phyloP scores from a whole-genome alignment of 1,140 invertebrate genomes.

The Bombyx mandarina region DNA sequence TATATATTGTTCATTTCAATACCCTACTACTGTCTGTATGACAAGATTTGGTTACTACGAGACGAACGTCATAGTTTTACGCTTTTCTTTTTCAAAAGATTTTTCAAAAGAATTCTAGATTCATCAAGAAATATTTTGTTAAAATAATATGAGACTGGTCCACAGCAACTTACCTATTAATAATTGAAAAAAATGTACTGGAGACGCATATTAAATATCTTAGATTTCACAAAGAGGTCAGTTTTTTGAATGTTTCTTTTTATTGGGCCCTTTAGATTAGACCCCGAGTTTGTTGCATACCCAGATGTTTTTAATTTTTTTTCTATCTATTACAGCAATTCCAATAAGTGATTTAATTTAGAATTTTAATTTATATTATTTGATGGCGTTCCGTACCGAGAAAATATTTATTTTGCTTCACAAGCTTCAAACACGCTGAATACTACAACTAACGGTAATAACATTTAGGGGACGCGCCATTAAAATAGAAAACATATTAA shows the following conservation, averaged over 20 bases:
- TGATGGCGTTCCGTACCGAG: background rate
- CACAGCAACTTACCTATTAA: too few relatives aligned
- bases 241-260: background rate
- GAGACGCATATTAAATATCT: background rate
- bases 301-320: too few relatives aligned
- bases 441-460: too few relatives aligned
- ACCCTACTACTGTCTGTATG: slow-evolving; percentile 18
- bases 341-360: too few relatives aligned
- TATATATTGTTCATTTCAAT: slow-evolving; percentile 14
- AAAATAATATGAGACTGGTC: too few relatives aligned
- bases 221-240: background rate
- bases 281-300: too few relatives aligned
- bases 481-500: too few relatives aligned
- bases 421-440: too few relatives aligned
- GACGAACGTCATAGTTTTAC: slow-evolving; percentile 49
- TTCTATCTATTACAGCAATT: too few relatives aligned
- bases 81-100: slow-evolving; percentile 38
- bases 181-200: too few relatives aligned
- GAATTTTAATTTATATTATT: background rate
- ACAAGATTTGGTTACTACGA: slow-evolving; percentile 47
- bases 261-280: background rate
- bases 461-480: too few relatives aligned
- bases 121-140: too few relatives aligned
- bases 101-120: slow-evolving; percentile 30
- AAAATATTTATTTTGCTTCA: background rate